phyloP scores from a whole-genome alignment of 2,888 invertebrate genomes.

The Synanthedon myopaeformis region DNA sequence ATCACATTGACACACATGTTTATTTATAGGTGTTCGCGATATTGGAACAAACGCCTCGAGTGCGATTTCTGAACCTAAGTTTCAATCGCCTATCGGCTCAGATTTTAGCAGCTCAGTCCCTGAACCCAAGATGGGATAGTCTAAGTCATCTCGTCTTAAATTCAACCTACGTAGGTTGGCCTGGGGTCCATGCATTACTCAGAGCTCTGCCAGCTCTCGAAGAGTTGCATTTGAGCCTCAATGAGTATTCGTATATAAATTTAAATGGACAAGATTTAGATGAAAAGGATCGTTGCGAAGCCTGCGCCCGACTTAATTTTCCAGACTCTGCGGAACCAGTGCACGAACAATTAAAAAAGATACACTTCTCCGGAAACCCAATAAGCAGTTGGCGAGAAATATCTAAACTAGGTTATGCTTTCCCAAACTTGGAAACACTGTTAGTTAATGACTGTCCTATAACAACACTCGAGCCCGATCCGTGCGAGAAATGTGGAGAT shows the following conservation, averaged over 20 bases:
- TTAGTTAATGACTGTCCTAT: constrained; percentile 90
- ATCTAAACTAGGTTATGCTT: constrained; percentile 84
- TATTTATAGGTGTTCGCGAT: constrained; percentile 81
- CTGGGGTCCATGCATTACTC: constrained; percentile 81
- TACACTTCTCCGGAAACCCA: constrained; percentile 91
- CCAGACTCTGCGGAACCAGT: constrained; percentile 45
- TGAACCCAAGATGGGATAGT: constrained; percentile 66
- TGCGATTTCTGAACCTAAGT: constrained; percentile 92
- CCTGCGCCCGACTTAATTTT: constrained; percentile 47
- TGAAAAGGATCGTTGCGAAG: constrained; percentile 48
- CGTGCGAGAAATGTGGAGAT: constrained; percentile 67
- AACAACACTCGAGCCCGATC: constrained; percentile 71
- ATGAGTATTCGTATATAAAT: constrained; percentile 84
- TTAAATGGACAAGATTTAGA: constrained; percentile 63
- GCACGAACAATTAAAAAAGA: constrained; percentile 78
- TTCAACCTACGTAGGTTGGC: constrained; percentile 89
- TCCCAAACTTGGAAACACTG: constrained; percentile 87
- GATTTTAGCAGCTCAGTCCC: constrained; percentile 67
- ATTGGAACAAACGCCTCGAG: constrained; percentile 86
- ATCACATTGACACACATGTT: background rate
- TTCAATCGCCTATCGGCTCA: constrained; percentile 86
- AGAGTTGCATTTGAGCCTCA: constrained; percentile 93
- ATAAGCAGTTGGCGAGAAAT: constrained; percentile 88
- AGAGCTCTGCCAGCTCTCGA: constrained; percentile 83
- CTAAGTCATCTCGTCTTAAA: constrained; percentile 86